Evolutionary conservation across 2,113 vertebrate species (phyloP).

Genomic region (Ammodytes dubius): DNA sequence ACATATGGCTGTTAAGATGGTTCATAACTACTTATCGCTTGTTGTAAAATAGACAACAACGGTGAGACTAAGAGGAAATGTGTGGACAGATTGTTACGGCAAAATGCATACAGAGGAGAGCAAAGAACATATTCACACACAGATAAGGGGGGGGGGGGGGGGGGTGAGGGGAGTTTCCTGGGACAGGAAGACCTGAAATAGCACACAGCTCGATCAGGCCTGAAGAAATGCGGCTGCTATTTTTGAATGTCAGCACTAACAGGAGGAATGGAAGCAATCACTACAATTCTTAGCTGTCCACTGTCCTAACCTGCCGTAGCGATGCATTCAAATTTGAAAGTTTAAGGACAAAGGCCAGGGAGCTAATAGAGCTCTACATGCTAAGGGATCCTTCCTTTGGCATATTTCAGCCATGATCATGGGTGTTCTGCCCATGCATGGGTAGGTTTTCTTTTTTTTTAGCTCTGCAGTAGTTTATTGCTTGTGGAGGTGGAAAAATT

Average conservation of each 20-base stretch:
- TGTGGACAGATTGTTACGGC: conserved; percentile 34
- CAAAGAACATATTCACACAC: conserved; percentile 65
- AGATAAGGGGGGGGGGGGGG: conserved; percentile 67
- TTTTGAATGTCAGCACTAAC: conserved; percentile 72
- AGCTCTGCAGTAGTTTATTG: conserved; percentile 66
- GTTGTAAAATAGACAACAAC: conserved; percentile 19
- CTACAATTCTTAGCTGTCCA: conserved; percentile 32
- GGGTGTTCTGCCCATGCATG: conserved; percentile 53
- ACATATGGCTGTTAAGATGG: neutral
- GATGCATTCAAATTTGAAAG: conserved; percentile 20
- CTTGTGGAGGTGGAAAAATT: conserved; percentile 74
- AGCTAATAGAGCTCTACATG: neutral
- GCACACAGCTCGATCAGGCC: conserved; percentile 75
- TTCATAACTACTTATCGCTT: conserved; percentile 7
- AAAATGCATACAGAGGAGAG: conserved; percentile 44
- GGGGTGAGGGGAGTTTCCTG: conserved; percentile 80
- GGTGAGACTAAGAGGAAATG: conserved; percentile 35
- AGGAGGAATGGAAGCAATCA: conserved; percentile 64
- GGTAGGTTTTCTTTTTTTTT: conserved; percentile 25
- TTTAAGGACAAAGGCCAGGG: conserved; percentile 12
- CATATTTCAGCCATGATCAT: conserved; percentile 41
- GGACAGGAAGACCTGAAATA: conserved; percentile 86
- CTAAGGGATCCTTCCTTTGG: conserved; percentile 23
- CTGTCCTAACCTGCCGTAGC: neutral
- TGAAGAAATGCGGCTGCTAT: conserved; percentile 78